Base-by-base conservation (phyloP, 2,888 invertebrate genomes). In the Aphodius sticticus region DNA sequence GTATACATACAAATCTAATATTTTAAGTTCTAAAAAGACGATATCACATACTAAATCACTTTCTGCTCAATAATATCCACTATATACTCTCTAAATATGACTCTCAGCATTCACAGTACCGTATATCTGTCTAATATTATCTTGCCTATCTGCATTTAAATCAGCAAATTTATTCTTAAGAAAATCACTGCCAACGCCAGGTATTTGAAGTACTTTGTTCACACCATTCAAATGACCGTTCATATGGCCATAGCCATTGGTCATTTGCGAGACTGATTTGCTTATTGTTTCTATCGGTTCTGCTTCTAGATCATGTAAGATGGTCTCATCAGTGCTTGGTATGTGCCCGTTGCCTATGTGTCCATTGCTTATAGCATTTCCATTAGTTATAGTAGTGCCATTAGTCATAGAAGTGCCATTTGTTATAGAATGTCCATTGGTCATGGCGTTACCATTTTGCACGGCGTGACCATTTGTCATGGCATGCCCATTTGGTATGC, bases 171-270 rank as follows among this genome's bases (percentile, higher is more conserved):
- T 84, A 36, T 80, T 83, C 76, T 78, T 77, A 16, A 80, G 37
- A 37, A 82, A 78, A 14, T 82, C 83, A 69, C 83, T 83, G 14
- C 81, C 82, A 76, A 83, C 80, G 74, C 84, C 84, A 14, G 83
- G 84, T 7, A 70, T 26, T 15, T 70, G 15, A 26, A 35, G 16
- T 76, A 82, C 83, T 53, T 83, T 82, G 12, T 80, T 77, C 15
- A 81, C 79, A 69, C 79, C 37, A 3, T 26, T 26, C 3, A 26
- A 2, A 26, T 76, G 78, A 0, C 87, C 89, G 16, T 89, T 90
- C 87, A 91, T 89, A 14, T 90, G 89, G 3, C 89, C 87, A 85
- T 90, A 88, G 0, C 91, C 91, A 82, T 92, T 90, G 3, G 90
- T 89, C 77, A 91, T 88, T 14, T 79, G 81, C 14, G 84, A 81